Percentiles rank a stretch among this genome's conserved stretches.
These are phyloP conservation scores for Apolygus lucorum DNA, from an alignment of 1,140 invertebrate species.

Conservation along the genomic window DNA sequence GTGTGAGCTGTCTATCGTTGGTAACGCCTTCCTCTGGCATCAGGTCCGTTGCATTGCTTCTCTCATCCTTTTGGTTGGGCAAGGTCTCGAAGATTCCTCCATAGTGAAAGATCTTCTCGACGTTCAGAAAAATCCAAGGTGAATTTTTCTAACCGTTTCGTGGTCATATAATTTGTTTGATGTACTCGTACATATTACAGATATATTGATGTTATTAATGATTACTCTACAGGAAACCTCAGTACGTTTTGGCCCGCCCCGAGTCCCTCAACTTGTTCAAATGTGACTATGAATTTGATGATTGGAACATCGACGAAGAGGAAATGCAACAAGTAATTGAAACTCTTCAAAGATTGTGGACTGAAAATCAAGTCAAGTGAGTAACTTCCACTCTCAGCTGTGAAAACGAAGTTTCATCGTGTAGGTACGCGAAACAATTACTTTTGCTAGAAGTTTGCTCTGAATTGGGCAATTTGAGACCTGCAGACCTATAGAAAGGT, in stretches of 20 bases:
- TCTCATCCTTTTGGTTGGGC: constrained; percentile 79
- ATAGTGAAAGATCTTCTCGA: constrained; percentile 74
- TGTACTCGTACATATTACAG: background rate
- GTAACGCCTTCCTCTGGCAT: constrained; percentile 95
- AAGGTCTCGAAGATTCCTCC: constrained; percentile 60
- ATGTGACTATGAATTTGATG: constrained; percentile 48
- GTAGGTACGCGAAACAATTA: background rate
- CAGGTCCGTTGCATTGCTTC: constrained; percentile 94
- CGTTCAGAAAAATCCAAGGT: constrained; percentile 60
- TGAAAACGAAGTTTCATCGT: background rate
- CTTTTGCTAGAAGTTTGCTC: background rate
- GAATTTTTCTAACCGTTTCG: constrained; percentile 27
- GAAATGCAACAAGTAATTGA: constrained; percentile 51
- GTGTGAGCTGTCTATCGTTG: constrained; percentile 73
- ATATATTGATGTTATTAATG: background rate
- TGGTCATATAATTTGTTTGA: background rate
- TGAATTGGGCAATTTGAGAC: background rate
- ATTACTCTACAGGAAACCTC: constrained; percentile 65
- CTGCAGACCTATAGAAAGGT: background rate
- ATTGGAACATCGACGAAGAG: constrained; percentile 59
- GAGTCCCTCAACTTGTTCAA: constrained; percentile 81
- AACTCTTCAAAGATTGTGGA: constrained; percentile 66
- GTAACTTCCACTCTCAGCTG: constrained; percentile 27
- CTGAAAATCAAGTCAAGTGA: constrained; percentile 61
- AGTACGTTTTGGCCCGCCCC: constrained; percentile 84